phyloP scores from a whole-genome alignment of 1,140 invertebrate species.

The Drosophila pseudoobscura region DNA sequence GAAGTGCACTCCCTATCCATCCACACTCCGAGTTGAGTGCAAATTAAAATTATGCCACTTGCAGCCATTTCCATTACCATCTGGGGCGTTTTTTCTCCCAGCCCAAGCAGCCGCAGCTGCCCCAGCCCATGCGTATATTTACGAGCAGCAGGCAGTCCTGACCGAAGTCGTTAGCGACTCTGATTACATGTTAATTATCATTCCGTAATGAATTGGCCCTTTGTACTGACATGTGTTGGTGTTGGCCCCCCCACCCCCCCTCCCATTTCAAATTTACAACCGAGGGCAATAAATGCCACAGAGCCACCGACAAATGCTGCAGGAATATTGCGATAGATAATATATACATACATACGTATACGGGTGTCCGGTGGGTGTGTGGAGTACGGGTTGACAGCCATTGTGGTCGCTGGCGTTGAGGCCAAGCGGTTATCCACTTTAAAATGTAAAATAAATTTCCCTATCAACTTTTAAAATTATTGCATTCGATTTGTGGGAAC shows the following conservation, averaged over 20 bases:
- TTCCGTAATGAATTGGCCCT: slow-evolving; percentile 71
- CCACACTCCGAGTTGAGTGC: slow-evolving; percentile 7
- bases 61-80: slow-evolving; percentile 33
- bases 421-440: slow-evolving; percentile 11
- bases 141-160: slow-evolving; percentile 21
- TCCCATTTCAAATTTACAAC: slow-evolving; percentile 15
- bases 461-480: slow-evolving; percentile 35
- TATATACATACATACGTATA: background rate
- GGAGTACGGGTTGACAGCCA: slow-evolving; percentile 3
- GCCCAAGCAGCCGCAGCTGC: too few species aligned
- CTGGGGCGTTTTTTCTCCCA: background rate
- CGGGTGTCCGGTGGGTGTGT: background rate
- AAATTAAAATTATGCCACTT: slow-evolving; percentile 61
- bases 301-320: too few species aligned
- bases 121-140: slow-evolving; percentile 36
- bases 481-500: slow-evolving; percentile 11
- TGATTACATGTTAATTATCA: slow-evolving; percentile 80
- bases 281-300: slow-evolving; percentile 23
- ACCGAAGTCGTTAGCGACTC: slow-evolving; percentile 62
- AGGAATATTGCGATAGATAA: too few species aligned
- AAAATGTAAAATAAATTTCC: slow-evolving; percentile 14
- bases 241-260: too few species aligned
- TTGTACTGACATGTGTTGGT: slow-evolving; percentile 30
- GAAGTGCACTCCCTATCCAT: slow-evolving; percentile 7
- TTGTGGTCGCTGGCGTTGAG: slow-evolving; percentile 16